These are phyloP conservation scores for Chitala chitala DNA, from an alignment of 2,113 vertebrate species.

Conservation along the genomic window DNA sequence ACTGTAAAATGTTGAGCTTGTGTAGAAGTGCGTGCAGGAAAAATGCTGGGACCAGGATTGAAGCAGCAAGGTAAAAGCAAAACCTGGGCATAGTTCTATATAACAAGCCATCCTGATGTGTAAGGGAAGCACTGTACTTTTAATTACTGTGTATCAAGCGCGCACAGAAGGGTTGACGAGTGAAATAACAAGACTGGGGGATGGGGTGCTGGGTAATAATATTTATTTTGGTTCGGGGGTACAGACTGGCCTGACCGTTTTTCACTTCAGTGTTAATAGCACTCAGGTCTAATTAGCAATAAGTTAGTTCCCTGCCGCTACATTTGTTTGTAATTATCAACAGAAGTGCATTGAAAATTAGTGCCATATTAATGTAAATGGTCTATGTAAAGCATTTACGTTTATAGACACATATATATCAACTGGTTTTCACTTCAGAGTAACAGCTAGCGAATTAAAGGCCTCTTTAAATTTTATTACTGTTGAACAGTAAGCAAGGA, in stretches of 20 bases:
- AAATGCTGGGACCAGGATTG: no score
- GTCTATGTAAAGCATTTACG: not conserved
- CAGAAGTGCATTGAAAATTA: not conserved
- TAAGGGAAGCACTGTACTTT: no score
- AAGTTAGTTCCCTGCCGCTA: not conserved
- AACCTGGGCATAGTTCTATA: no score
- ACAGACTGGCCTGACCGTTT: not conserved
- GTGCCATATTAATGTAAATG: not conserved
- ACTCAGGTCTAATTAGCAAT: not conserved
- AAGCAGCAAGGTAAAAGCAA: no score
- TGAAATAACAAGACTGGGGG: no score
- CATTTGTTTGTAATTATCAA: slow-evolving; percentile 13
- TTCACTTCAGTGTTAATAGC: not conserved
- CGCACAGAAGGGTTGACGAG: no score
- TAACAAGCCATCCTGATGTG: no score
- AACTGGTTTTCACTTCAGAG: not conserved
- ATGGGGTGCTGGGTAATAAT: no score
- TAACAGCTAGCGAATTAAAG: not conserved
- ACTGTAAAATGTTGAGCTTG: no score
- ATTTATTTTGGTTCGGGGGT: not conserved
- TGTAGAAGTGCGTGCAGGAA: no score
- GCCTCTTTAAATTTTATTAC: not conserved
- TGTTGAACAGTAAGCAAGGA: not conserved
- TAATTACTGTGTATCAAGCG: no score
- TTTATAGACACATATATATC: slow-evolving; percentile 10